Base-by-base conservation (phyloP, 2,797 vertebrate genomes). In the Ambastaia sidthimunki region DNA sequence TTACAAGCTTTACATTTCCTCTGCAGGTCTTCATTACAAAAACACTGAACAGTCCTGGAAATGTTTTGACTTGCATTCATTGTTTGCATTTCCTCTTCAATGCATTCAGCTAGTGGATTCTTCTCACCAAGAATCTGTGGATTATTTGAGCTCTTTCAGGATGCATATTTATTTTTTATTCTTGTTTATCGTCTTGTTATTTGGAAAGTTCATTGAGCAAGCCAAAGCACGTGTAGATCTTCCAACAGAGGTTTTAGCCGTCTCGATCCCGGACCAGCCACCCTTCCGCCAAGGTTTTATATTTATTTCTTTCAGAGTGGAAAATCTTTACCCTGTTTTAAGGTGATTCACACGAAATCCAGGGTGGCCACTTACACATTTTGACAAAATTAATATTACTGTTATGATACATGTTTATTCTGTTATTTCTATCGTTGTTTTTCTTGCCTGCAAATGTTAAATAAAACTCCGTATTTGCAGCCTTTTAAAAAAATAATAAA, bases 401-500 rank as follows among this genome's bases (percentile, higher is more conserved):
- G 94, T 95, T 95, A 90, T 91, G 90, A 91, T 92, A 91, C 91
- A 92, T 90, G 92, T 94, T 94, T 94, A 95, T 95, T 96, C 95
- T 96, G 93, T 94, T 94, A 93, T 90, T 93, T 93, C 95, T 96
- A 93, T 94, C 93, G 72, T 83, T 86, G 86, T 88, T 92, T 91
- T 93, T 91, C 93, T 94, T 94, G 93, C 96, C 96, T 97, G 96
- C 96, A 96, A 97, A 97, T 95, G 95, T 95, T 94, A 97, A 97
- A 96, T 97, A 96, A 96, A 95, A 94, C 95, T 94, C 92, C 81
- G 85, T 92, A 95, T 96, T 95, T 96, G 96, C 95, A 97, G 97
- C 96, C 93, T 95, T 78, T 96, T 95, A 97, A 97, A 95, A 95
- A 95, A 97, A 97, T 95, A 97, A 98, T 99, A 99, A 99, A 98